Percentiles rank a stretch among this genome's conserved stretches.
phyloP scores from a whole-genome alignment of 2,113 vertebrate species.

The Eubucco bourcierii region DNA sequence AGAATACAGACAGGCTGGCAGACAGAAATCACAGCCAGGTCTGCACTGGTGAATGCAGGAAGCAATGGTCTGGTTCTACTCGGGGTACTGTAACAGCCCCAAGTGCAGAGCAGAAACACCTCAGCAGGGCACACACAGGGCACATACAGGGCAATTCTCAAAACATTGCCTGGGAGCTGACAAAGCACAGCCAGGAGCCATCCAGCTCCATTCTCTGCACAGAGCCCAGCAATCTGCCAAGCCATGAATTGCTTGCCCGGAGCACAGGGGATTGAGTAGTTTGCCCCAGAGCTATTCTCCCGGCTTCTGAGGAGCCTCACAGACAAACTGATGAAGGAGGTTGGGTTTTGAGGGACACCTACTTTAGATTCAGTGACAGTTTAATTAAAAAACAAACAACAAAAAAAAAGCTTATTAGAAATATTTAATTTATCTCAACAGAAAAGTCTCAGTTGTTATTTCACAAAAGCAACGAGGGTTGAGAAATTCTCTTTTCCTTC shows the following conservation, averaged over 20 bases:
- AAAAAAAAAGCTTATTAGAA: not conserved
- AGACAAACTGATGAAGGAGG: not conserved
- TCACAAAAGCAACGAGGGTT: not conserved
- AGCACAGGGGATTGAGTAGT: not conserved
- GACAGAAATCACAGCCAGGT: not conserved
- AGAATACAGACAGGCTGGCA: not conserved
- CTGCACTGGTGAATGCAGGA: not conserved
- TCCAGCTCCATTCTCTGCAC: fast-evolving
- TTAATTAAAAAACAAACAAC: not conserved
- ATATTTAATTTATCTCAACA: not conserved
- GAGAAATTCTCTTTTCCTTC: not conserved
- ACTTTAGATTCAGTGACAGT: not conserved
- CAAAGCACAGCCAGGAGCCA: fast-evolving
- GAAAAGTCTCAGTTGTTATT: not conserved
- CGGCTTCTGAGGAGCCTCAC: not conserved
- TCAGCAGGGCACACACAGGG: fast-evolving
- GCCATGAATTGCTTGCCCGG: not conserved
- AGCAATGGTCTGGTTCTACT: not conserved
- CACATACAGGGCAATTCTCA: fast-evolving
- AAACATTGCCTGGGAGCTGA: not conserved
- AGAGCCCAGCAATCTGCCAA: not conserved
- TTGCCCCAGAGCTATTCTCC: not conserved
- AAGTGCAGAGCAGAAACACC: not conserved
- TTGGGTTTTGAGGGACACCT: not conserved
- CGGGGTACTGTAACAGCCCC: fast-evolving